A percentile compares a stretch with the other conserved stretches of the same genome.
Conservation (phyloP, 2,888 invertebrate species). For the Matsumyia berberina region DNA sequence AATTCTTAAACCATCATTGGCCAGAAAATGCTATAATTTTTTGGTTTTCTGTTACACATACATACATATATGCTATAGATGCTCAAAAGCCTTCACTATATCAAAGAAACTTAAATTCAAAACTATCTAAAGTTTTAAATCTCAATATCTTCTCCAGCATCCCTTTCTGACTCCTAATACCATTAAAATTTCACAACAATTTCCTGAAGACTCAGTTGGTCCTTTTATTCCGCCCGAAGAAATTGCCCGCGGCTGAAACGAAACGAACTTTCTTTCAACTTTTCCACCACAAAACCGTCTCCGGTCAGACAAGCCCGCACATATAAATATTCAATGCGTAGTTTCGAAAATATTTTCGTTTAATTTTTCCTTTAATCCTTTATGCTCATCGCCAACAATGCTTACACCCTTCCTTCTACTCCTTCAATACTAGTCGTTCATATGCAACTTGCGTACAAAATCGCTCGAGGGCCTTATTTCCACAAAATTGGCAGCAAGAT, state of each 20-base stretch:
- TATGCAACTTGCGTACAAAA: conserved; percentile 69
- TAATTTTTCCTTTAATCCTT: conserved; percentile 72
- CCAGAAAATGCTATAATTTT: too few species aligned
- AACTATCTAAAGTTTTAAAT: neutral
- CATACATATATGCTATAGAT: too few species aligned
- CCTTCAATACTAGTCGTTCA: conserved; percentile 30
- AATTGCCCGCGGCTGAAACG: conserved; percentile 35
- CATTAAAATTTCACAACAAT: conserved; percentile 44
- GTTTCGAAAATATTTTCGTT: conserved; percentile 74
- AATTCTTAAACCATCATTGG: too few species aligned
- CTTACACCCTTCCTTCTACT: conserved; percentile 17
- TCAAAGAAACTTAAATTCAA: neutral
- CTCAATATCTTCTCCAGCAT: neutral
- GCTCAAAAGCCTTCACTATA: too few species aligned
- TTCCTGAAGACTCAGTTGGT: conserved; percentile 35
- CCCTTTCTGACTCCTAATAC: neutral
- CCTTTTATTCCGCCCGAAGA: conserved; percentile 9
- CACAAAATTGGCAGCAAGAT: conserved; percentile 75
- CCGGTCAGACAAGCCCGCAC: neutral
- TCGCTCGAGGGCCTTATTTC: conserved; percentile 70
- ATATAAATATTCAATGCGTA: conserved; percentile 73
- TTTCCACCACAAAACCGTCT: conserved; percentile 33
- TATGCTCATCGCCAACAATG: conserved; percentile 34
- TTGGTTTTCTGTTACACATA: too few species aligned
- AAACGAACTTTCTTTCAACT: conserved; percentile 26